These are phyloP conservation scores for Lydus trimaculatus DNA, from an alignment of 2,888 invertebrate genomes.

Conservation along the genomic window DNA sequence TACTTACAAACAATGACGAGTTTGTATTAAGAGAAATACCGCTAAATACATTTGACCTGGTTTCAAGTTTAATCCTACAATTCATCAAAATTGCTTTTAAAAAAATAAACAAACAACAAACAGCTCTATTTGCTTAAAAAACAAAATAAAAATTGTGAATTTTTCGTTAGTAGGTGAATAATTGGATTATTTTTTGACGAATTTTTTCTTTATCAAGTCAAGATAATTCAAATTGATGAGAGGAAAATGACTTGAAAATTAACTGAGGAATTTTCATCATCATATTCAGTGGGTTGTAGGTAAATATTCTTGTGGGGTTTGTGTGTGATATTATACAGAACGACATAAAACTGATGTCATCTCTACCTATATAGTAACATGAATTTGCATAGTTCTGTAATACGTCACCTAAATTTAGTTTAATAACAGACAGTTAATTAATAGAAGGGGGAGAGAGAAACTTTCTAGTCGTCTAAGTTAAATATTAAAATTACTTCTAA, in stretches of 20 bases:
- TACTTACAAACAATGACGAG: constrained; percentile 1
- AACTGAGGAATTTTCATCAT: not conserved
- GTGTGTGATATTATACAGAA: not conserved
- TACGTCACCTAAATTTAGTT: constrained; percentile 24
- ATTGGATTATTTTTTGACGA: not conserved
- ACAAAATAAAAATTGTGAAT: too few species aligned
- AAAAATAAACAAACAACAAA: too few species aligned
- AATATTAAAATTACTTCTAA: constrained; percentile 17
- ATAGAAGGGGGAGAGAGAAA: constrained; percentile 12
- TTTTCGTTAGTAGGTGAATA: too few species aligned
- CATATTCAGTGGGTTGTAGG: not conserved
- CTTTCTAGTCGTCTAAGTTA: constrained; percentile 17
- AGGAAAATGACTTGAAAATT: constrained; percentile 3
- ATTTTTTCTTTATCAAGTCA: not conserved
- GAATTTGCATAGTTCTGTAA: constrained; percentile 11
- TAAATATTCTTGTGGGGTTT: constrained; percentile 6
- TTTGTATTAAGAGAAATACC: not conserved
- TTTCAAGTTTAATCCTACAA: not conserved
- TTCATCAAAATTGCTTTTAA: not conserved
- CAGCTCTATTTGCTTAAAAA: too few species aligned
- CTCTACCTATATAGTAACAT: not conserved
- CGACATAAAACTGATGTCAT: constrained; percentile 3
- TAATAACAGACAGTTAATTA: constrained; percentile 31
- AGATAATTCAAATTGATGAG: constrained; percentile 4
- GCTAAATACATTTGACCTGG: not conserved